These are phyloP conservation scores for Neodon shergylaensis DNA, from an alignment of 2,113 vertebrate species.

Conservation along the genomic window DNA sequence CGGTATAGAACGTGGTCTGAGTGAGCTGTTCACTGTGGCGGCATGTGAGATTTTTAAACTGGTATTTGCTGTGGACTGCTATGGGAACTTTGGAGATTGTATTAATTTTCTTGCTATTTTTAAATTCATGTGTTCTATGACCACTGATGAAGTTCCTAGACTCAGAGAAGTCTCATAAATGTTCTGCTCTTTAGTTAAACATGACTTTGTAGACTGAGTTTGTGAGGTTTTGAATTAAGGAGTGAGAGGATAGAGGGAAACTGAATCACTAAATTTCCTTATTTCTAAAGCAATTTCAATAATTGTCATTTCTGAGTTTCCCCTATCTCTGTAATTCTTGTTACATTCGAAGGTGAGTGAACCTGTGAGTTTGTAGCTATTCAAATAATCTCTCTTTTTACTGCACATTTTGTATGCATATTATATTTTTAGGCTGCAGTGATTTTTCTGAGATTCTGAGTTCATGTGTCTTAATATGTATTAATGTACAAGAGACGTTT, in stretches of 20 bases:
- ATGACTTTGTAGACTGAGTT: background rate
- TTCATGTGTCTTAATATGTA: background rate
- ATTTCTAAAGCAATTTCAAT: background rate
- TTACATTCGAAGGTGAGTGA: background rate
- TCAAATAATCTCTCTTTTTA: background rate
- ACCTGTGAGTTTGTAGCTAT: background rate
- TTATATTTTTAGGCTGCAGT: background rate
- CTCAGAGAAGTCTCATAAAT: background rate
- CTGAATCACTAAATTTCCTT: background rate
- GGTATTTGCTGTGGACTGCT: background rate
- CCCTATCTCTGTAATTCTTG: background rate
- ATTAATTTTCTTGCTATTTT: slow-evolving; percentile 55
- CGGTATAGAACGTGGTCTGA: no score
- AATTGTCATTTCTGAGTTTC: background rate
- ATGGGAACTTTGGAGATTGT: background rate
- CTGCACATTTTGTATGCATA: background rate
- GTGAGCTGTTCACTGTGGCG: no score
- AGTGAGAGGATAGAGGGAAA: background rate
- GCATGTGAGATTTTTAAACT: background rate
- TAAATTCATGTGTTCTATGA: slow-evolving; percentile 6
- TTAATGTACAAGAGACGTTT: background rate
- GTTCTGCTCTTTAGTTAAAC: background rate
- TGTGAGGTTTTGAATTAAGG: background rate
- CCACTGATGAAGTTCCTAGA: slow-evolving; percentile 8
- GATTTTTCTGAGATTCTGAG: background rate